A percentile compares a stretch with the other conserved stretches of the same genome.
Conservation (phyloP, 2,113 vertebrate species). For the Laterallus jamaicensis region DNA sequence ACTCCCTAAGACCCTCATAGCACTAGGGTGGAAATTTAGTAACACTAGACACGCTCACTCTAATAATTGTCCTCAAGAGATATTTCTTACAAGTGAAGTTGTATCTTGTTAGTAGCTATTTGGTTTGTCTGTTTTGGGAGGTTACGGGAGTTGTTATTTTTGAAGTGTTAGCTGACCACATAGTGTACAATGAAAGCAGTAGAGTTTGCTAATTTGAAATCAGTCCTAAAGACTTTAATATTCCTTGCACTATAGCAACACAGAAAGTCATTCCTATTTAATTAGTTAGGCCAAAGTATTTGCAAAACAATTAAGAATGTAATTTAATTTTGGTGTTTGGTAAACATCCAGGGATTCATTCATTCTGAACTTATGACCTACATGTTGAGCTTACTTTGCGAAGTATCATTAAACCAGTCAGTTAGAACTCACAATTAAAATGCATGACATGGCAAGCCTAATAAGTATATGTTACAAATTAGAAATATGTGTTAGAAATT, state of each 20-base stretch:
- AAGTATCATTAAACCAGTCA: slow-evolving; percentile 73
- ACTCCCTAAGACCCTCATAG: not conserved
- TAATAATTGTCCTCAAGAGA: not conserved
- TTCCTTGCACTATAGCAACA: slow-evolving; percentile 70
- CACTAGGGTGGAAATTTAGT: not conserved
- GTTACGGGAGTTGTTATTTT: not conserved
- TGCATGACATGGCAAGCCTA: not conserved
- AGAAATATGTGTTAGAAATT: not conserved
- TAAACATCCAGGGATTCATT: slow-evolving; percentile 81
- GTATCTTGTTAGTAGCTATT: not conserved
- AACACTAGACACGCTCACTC: not conserved
- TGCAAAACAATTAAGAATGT: slow-evolving; percentile 81
- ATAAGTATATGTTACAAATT: slow-evolving; percentile 18
- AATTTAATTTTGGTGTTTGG: slow-evolving; percentile 79
- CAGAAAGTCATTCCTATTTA: slow-evolving; percentile 78
- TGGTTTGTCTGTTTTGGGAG: not conserved
- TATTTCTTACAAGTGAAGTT: not conserved
- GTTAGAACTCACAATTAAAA: slow-evolving; percentile 72
- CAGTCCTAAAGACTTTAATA: slow-evolving; percentile 76
- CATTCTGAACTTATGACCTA: slow-evolving; percentile 76
- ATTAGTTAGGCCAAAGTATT: slow-evolving; percentile 81
- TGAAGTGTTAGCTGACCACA: slow-evolving; percentile 42
- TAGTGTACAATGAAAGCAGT: slow-evolving; percentile 54
- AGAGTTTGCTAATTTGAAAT: slow-evolving; percentile 73
- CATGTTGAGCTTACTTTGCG: slow-evolving; percentile 70